These are phyloP conservation scores for Paraescarpia echinospica DNA, from an alignment of 1,140 invertebrate genomes.

Conservation along the genomic window DNA sequence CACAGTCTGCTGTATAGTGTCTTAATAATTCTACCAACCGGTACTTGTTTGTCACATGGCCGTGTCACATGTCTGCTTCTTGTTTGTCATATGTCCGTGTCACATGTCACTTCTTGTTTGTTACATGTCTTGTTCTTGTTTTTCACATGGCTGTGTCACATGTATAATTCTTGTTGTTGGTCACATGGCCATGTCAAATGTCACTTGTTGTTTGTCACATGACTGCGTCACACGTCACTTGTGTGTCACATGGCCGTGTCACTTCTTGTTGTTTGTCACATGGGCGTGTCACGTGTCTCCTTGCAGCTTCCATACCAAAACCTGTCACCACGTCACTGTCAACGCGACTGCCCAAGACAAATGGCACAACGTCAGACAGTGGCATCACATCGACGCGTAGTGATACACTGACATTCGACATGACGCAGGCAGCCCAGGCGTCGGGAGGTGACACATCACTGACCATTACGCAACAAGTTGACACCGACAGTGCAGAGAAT, in stretches of 20 bases:
- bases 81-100: too few relatives aligned
- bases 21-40: too few relatives aligned
- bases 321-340: not conserved
- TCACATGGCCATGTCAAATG: too few relatives aligned
- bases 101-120: too few relatives aligned
- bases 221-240: not conserved
- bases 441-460: not conserved
- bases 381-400: not conserved
- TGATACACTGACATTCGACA: not conserved
- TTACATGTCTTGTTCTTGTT: too few relatives aligned
- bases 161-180: too few relatives aligned
- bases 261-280: not conserved
- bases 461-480: not conserved
- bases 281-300: not conserved
- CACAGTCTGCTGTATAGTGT: too few relatives aligned
- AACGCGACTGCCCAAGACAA: not conserved
- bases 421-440: not conserved
- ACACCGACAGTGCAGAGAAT: conserved; percentile 25
- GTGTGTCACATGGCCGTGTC: not conserved
- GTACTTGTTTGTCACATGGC: too few relatives aligned
- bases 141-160: too few relatives aligned
- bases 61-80: too few relatives aligned
- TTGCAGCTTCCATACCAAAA: not conserved
- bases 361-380: not conserved
- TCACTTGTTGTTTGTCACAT: not conserved